Base-by-base conservation (phyloP, 2,113 vertebrate genomes). In the Rana temporaria region DNA sequence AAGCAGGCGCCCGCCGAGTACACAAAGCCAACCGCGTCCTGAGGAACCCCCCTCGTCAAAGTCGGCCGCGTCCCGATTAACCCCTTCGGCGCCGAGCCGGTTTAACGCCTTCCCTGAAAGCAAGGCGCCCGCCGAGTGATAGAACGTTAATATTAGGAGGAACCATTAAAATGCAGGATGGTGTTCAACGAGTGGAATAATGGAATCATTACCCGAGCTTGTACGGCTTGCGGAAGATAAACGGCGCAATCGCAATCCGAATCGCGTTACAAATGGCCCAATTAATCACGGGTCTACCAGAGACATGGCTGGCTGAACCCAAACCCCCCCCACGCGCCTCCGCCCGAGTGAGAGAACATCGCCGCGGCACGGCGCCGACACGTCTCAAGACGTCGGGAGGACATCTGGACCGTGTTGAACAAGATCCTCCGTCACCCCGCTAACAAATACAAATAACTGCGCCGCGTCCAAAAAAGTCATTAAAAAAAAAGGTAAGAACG, bases 141-240 rank as follows among this genome's bases (percentile, higher is more conserved):
- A 56, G 48, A 73, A 59, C 4, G n/a, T 7, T 14, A 11, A 70
- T 9, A 88, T 81, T 84, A 89, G 79, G 85, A 86, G 90, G 56
- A 84, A 89, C 87, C 71, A 71, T 85, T 88, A 88, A 88, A 84
- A 89, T 65, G 75, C 78, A 86, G 85, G 84, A 91, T 90, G 88
- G 85, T 88, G 86, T 87, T 85, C 89, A 74, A 85, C 85, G 86
- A 88, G 85, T 90, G 90, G 88, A 91, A 92, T 94, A 94, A 95
- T 91, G 90, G 92, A 94, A 90, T 87, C 88, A 92, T 95, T 94
- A 93, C 86, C 87, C 88, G 89, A 89, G 87, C 84, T 87, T 86
- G 90, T 84, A 89, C 90, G 85, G 92, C 90, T 90, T 90, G 91
- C 91, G 91, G 92, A 93, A 91, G 91, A 94, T 93, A 94, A 92